phyloP scores from a whole-genome alignment of 1,140 invertebrate species.

The Drosophila repleta region DNA sequence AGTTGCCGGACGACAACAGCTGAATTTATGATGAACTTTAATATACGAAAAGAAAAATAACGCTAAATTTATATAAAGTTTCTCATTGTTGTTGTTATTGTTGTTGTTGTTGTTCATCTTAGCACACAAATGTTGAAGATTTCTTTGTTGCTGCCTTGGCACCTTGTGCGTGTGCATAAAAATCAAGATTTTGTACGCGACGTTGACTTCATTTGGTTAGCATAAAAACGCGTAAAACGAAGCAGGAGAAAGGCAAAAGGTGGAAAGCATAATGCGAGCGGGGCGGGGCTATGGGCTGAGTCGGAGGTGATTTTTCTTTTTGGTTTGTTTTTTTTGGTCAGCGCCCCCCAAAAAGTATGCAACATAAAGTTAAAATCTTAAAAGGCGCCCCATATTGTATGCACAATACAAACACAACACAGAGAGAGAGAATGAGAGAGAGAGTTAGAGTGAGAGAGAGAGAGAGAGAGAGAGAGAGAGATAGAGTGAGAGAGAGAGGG shows the following conservation, averaged over 20 bases:
- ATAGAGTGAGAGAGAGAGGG: too few species aligned
- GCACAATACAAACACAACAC: slow-evolving; percentile 34
- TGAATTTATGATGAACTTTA: slow-evolving; percentile 68
- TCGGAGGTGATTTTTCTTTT: neutral
- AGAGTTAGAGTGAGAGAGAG: too few species aligned
- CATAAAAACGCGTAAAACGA: slow-evolving; percentile 69
- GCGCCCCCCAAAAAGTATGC: slow-evolving; percentile 48
- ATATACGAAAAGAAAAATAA: slow-evolving; percentile 17
- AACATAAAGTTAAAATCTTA: slow-evolving; percentile 72
- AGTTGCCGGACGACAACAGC: slow-evolving; percentile 44
- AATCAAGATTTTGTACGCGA: slow-evolving; percentile 42
- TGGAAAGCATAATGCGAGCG: neutral
- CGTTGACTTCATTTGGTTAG: slow-evolving; percentile 73
- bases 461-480: too few species aligned
- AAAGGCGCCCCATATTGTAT: slow-evolving; percentile 58
- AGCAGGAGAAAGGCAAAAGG: too few species aligned
- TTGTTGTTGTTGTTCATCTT: slow-evolving; percentile 9
- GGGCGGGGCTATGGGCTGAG: slow-evolving; percentile 12
- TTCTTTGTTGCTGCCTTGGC: slow-evolving; percentile 17
- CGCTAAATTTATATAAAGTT: too few species aligned
- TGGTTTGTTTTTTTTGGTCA: slow-evolving; percentile 21
- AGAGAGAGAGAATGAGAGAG: too few species aligned
- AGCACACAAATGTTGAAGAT: slow-evolving; percentile 13
- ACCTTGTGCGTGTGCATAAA: slow-evolving; percentile 51
- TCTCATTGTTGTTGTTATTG: slow-evolving; percentile 4